Base-by-base conservation (phyloP, 2,113 vertebrate species). In the Xenopus borealis region DNA sequence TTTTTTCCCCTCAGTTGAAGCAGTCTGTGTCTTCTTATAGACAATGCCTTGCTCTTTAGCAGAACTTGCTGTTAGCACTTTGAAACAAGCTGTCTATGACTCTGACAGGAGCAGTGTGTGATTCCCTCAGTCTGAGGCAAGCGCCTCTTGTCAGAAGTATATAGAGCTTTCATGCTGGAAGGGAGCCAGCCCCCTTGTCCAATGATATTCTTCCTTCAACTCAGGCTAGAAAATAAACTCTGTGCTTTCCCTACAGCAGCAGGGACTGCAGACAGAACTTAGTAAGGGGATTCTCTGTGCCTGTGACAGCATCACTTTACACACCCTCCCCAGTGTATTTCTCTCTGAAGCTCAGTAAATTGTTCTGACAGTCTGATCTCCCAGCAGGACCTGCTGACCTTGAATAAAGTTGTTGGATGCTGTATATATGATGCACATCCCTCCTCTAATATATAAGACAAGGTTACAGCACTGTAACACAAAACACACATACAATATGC, bases 141-240 rank as follows among this genome's bases (percentile, higher is more conserved):
- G 55, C 66, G 64, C 46, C 20, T 70, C 52, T 20, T 57, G 52
- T 30, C 74, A 64, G 55, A 70, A 77, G 74, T 77, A 77, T 77
- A 77, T 77, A 77, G 67, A 70, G 74, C 59, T 64, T 77, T 70
- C 46, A 30, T 67, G 30, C 46, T 77, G 74, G 74, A 45, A 7
- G 16, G 45, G 27, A 77, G 74, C 74, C 74, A 70, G 59, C 66
- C 74, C 55, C 74, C 23, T 64, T 66, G 57, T 70, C 74, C 74
- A 77, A 77, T 77, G 59, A 77, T 16, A 75, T 53, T 16, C 58
- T 44, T 19, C 45, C 18, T 55, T n/a, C 1, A 50, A 70, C 46
- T 62, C 10, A 55, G 20, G 73, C 71, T 69, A 45, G 14, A 69
- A 63, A 47, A 10, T 62, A 20, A 46, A 30, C 61, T 75, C 46